Evolutionary conservation across 1,140 invertebrate species (phyloP).

Genomic region (Harpegnathos saltator): DNA sequence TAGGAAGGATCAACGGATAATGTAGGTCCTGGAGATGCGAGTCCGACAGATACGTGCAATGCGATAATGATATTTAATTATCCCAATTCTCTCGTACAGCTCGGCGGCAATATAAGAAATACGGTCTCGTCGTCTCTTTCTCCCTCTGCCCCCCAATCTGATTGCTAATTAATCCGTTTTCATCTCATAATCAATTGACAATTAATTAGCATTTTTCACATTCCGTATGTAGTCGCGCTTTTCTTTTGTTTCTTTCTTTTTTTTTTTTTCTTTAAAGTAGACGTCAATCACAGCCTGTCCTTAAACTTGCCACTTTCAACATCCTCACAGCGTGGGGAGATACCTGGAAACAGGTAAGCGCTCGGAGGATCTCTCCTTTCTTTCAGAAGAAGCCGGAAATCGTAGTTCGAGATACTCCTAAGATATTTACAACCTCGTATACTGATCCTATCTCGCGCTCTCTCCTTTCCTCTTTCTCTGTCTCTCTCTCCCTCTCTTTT

Average conservation of each 20-base stretch:
- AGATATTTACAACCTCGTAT: conserved; percentile 74
- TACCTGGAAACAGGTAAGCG: conserved; percentile 54
- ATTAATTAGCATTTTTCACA: conserved; percentile 70
- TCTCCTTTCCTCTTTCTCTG: neutral
- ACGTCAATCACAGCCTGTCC: conserved; percentile 82
- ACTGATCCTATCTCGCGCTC: conserved; percentile 56
- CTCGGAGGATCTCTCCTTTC: conserved; percentile 52
- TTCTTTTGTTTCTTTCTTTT: too few relatives aligned
- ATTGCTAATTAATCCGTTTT: conserved; percentile 60
- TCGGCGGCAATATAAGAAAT: conserved; percentile 75
- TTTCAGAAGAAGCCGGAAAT: conserved; percentile 60
- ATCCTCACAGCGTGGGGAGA: conserved; percentile 36
- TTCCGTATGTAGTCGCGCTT: conserved; percentile 52
- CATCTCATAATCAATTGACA: conserved; percentile 63
- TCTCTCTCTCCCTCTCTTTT: too few relatives aligned
- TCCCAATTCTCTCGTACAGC: conserved; percentile 75
- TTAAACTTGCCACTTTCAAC: conserved; percentile 66
- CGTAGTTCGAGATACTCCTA: conserved; percentile 64
- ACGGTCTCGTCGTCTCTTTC: conserved; percentile 64
- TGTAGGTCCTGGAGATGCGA: neutral
- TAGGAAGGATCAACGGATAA: conserved; percentile 13
- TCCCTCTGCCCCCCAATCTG: neutral
- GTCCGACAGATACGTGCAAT: conserved; percentile 42
- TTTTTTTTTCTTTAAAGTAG: conserved; percentile 55
- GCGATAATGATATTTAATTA: conserved; percentile 78